Conservation (phyloP, 2,797 vertebrate genomes). For the Spondyliosoma cantharus region DNA sequence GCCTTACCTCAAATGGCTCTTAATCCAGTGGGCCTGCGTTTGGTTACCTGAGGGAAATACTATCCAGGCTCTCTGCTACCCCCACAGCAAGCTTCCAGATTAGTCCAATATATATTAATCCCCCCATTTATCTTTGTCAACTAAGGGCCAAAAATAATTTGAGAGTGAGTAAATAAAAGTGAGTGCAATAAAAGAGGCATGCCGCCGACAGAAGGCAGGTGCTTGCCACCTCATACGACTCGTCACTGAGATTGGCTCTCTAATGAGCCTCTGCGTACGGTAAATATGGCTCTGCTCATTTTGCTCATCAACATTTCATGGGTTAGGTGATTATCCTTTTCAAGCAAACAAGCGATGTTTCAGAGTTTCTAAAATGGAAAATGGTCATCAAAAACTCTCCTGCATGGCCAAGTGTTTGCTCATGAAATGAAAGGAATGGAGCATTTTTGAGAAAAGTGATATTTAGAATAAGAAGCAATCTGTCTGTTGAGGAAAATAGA, state of each 20-base stretch:
- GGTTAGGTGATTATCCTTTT: conserved; percentile 79
- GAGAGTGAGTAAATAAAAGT: conserved; percentile 92
- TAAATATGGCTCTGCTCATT: conserved; percentile 83
- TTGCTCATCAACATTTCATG: conserved; percentile 87
- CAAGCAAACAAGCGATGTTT: conserved; percentile 81
- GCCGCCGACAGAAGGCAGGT: conserved; percentile 91
- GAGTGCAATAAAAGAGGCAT: conserved; percentile 81
- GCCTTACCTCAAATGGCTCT: conserved; percentile 95
- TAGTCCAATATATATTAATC: conserved; percentile 96
- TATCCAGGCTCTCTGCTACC: conserved; percentile 86
- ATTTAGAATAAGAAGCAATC: conserved; percentile 24
- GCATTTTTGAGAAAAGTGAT: conserved; percentile 30
- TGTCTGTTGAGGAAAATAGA: conserved; percentile 9
- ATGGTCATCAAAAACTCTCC: conserved; percentile 69
- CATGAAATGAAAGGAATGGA: conserved; percentile 61
- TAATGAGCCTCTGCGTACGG: conserved; percentile 85
- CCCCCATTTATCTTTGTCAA: conserved; percentile 89
- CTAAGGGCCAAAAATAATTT: conserved; percentile 89
- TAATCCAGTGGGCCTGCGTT: conserved; percentile 95
- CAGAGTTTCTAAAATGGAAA: conserved; percentile 81
- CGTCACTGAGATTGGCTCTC: conserved; percentile 87
- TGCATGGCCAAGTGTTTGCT: conserved; percentile 65
- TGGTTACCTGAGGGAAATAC: conserved; percentile 98
- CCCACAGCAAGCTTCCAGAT: conserved; percentile 87
- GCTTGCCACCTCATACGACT: conserved; percentile 84